These are phyloP conservation scores for Steinernema khuongi DNA, from an alignment of 1,140 invertebrate species.

Conservation along the genomic window DNA sequence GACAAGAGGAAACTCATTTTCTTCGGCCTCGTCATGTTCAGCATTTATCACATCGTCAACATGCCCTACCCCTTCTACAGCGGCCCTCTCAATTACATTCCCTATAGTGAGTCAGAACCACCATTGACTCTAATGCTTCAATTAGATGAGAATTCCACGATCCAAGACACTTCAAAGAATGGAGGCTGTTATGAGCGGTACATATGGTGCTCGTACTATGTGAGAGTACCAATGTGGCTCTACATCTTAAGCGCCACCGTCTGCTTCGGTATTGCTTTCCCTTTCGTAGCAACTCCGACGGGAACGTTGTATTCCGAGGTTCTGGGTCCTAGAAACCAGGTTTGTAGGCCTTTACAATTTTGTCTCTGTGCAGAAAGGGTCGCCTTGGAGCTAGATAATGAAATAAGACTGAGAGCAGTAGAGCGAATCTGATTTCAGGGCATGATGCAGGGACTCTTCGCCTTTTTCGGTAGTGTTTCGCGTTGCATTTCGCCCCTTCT, in stretches of 20 bases:
- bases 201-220: conserved; percentile 29
- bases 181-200: conserved; percentile 33
- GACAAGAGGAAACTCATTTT: conserved; percentile 37
- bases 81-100: conserved; percentile 34
- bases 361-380: no score
- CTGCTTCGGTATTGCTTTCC: conserved; percentile 33
- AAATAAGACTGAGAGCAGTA: no score
- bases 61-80: conserved; percentile 36
- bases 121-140: neutral
- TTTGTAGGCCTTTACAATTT: no score
- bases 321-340: conserved; percentile 37
- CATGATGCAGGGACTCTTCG: conserved; percentile 38
- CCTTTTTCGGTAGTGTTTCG: conserved; percentile 36
- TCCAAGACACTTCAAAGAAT: conserved; percentile 26
- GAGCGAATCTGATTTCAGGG: no score
- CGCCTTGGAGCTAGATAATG: no score
- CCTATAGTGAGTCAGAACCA: neutral
- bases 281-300: conserved; percentile 26
- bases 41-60: conserved; percentile 26
- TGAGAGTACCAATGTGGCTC: conserved; percentile 18
- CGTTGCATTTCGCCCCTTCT: conserved; percentile 31
- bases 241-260: conserved; percentile 30
- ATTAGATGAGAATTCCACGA: conserved; percentile 25
- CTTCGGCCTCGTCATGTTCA: conserved; percentile 33
- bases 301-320: conserved; percentile 34